phyloP scores from a whole-genome alignment of 2,797 vertebrate species.

The Dromococcyx pavoninus region DNA sequence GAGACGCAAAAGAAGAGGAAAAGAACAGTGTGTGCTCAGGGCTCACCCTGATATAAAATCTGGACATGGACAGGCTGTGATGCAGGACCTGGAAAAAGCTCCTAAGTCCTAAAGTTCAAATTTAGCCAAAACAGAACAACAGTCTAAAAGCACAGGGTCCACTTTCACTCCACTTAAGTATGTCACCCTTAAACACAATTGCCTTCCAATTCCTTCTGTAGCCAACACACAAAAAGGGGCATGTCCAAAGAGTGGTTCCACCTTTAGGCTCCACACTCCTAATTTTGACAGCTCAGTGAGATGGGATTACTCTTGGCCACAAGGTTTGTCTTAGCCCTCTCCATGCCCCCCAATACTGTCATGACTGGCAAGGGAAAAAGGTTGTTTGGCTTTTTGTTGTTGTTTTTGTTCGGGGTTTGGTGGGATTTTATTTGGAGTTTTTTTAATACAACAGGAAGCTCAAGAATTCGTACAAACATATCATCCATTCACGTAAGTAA shows the following conservation, averaged over 20 bases:
- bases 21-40: background rate
- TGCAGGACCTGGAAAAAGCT: background rate
- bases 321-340: background rate
- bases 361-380: rapidly evolving
- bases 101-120: background rate
- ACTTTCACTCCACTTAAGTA: background rate
- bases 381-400: background rate
- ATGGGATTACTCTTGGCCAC: background rate
- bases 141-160: background rate
- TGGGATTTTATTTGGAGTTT: rapidly evolving
- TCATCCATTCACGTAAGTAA: background rate
- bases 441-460: background rate
- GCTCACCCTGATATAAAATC: background rate
- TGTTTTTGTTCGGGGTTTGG: background rate
- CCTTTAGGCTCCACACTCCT: background rate
- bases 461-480: background rate
- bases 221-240: background rate
- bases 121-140: background rate
- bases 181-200: background rate
- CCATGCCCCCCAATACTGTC: background rate
- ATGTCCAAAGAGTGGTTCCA: background rate
- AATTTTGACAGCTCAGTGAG: background rate
- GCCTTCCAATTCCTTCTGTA: background rate
- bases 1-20: background rate
- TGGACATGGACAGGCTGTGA: background rate